Percentiles rank a stretch among this genome's conserved stretches.
These are phyloP conservation scores for Fistularia tabacaria DNA, from an alignment of 2,797 vertebrate species.

Conservation along the genomic window DNA sequence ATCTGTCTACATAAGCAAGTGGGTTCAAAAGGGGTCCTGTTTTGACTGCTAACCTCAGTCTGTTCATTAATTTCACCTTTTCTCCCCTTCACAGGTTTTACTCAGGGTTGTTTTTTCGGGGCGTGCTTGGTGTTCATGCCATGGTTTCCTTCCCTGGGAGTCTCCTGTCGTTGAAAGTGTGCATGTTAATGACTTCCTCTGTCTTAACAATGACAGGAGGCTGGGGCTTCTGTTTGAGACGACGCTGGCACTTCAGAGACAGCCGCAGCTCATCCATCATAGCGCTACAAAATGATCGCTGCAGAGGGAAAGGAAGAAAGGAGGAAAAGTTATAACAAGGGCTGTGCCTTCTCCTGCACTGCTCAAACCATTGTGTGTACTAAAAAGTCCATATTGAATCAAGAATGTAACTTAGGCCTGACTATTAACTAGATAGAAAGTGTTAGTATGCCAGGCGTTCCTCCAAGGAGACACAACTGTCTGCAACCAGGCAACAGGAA, in stretches of 20 bases:
- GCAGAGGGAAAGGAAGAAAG: slow-evolving; percentile 35
- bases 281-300: slow-evolving; percentile 96
- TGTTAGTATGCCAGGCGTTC: too few species aligned
- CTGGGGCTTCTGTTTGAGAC: slow-evolving; percentile 93
- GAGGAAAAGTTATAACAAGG: slow-evolving; percentile 11
- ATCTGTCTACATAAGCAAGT: slow-evolving; percentile 86
- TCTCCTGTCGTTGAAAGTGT: slow-evolving; percentile 97
- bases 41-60: slow-evolving; percentile 48
- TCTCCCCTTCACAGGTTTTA: slow-evolving; percentile 42
- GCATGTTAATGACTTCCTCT: slow-evolving; percentile 98
- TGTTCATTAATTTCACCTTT: slow-evolving; percentile 59
- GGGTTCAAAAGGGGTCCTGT: slow-evolving; percentile 63
- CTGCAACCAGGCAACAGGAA: too few species aligned
- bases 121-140: slow-evolving; percentile 69
- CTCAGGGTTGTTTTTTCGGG: slow-evolving; percentile 13
- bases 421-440: too few species aligned
- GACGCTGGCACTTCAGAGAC: slow-evolving; percentile 93
- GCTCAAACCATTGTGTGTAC: not conserved
- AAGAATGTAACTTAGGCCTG: too few species aligned
- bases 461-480: too few species aligned
- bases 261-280: slow-evolving; percentile 94
- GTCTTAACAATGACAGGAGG: slow-evolving; percentile 93
- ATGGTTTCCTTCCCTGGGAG: slow-evolving; percentile 99
- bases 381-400: too few species aligned
- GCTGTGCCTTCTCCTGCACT: not conserved